phyloP scores from a whole-genome alignment of 2,797 vertebrate species.

The Etheostoma nigrum region DNA sequence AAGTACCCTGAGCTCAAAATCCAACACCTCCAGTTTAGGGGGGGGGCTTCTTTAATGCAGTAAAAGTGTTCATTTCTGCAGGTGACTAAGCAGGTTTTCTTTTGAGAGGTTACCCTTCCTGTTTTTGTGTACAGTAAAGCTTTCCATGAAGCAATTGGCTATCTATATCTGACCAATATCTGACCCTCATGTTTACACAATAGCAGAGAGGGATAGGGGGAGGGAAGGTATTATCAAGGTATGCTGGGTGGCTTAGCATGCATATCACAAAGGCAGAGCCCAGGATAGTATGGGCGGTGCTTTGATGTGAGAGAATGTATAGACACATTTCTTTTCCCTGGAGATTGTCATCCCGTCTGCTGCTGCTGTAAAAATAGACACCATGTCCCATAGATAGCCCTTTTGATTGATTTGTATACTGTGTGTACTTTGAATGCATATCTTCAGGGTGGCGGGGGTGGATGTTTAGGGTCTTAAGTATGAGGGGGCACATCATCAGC shows the following conservation, averaged over 20 bases:
- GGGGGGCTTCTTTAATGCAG: neutral
- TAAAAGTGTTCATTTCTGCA: neutral
- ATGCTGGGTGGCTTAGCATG: conserved; percentile 56
- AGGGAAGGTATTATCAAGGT: conserved; percentile 27
- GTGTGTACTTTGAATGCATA: conserved; percentile 57
- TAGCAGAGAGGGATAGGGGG: neutral
- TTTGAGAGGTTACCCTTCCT: conserved; percentile 3
- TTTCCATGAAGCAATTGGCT: conserved; percentile 31
- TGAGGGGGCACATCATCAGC: neutral
- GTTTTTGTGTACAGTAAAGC: conserved; percentile 43
- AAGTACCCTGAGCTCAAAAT: too few species aligned
- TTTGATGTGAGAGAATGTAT: conserved; percentile 72
- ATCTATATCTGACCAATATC: conserved; percentile 50
- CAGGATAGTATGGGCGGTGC: conserved; percentile 52
- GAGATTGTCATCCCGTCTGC: conserved; percentile 72
- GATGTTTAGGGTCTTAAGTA: conserved; percentile 28
- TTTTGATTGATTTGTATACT: conserved; percentile 72
- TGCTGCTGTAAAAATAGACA: conserved; percentile 80
- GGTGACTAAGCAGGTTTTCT: conserved; percentile 1
- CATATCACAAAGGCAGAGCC: conserved; percentile 48
- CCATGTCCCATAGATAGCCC: conserved; percentile 77
- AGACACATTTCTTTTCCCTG: conserved; percentile 56
- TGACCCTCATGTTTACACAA: conserved; percentile 42
- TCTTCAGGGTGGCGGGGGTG: conserved; percentile 48
- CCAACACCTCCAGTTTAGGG: too few species aligned